phyloP scores from a whole-genome alignment of 2,888 invertebrate species.

The Flexamia atlantica region DNA sequence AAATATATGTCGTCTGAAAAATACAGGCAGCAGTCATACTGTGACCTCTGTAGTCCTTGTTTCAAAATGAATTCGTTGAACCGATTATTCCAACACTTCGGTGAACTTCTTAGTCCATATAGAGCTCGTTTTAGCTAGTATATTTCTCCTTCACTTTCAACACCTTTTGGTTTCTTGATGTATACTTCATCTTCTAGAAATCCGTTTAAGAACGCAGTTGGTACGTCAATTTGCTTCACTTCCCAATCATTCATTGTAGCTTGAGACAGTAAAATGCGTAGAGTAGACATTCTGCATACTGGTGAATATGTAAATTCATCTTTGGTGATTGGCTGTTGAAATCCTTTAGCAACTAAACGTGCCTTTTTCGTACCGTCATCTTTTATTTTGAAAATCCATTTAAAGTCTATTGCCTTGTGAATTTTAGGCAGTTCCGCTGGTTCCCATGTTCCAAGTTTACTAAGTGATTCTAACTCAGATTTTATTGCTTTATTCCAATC shows the following conservation, averaged over 20 bases:
- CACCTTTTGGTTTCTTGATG: conserved; percentile 61
- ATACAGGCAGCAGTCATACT: conserved; percentile 62
- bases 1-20: conserved; percentile 38
- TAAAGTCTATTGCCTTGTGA: conserved; percentile 61
- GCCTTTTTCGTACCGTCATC: conserved; percentile 64
- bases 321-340: conserved; percentile 50
- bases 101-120: conserved; percentile 59
- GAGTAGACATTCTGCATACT: conserved; percentile 53
- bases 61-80: conserved; percentile 58
- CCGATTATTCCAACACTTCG: conserved; percentile 62
- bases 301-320: conserved; percentile 37
- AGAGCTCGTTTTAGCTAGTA: conserved; percentile 59
- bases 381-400: conserved; percentile 64
- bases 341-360: conserved; percentile 65
- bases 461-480: conserved; percentile 62
- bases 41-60: conserved; percentile 51
- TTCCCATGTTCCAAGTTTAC: conserved; percentile 63
- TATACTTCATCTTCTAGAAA: conserved; percentile 53
- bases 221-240: conserved; percentile 61
- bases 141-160: conserved; percentile 33
- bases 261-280: conserved; percentile 54
- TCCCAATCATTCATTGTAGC: conserved; percentile 58
- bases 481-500: conserved; percentile 62
- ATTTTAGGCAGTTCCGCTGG: conserved; percentile 51
- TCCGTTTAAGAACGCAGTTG: conserved; percentile 65